Conservation (phyloP, 1,140 invertebrate species). For the Drosophila ambigua region DNA sequence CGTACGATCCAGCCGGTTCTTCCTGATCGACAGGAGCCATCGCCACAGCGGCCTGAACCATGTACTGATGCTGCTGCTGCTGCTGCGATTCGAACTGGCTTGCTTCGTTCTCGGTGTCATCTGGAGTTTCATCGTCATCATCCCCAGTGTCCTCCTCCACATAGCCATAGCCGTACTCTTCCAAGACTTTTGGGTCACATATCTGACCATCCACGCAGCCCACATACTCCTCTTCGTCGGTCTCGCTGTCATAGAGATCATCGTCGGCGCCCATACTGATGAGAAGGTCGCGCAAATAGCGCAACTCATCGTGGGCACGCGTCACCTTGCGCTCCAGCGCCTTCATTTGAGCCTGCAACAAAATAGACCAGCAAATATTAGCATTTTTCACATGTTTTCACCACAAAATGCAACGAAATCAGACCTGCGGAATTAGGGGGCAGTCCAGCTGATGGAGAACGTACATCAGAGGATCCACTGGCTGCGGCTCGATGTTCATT, state of each 20-base stretch:
- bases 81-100: too few species aligned
- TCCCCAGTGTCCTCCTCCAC: background rate
- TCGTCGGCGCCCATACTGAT: constrained; percentile 47
- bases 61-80: too few species aligned
- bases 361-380: background rate
- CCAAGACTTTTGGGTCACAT: background rate
- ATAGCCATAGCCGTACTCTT: background rate
- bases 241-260: constrained; percentile 58
- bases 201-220: constrained; percentile 23
- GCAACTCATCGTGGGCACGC: constrained; percentile 62
- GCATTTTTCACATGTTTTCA: background rate
- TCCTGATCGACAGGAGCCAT: background rate
- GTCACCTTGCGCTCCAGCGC: constrained; percentile 60
- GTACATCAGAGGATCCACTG: constrained; percentile 52
- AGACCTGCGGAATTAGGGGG: constrained; percentile 60
- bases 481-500: constrained; percentile 37
- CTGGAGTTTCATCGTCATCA: too few species aligned
- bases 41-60: too few species aligned
- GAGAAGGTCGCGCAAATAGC: constrained; percentile 51
- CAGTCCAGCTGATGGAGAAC: constrained; percentile 51
- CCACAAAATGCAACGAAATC: background rate
- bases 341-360: constrained; percentile 58
- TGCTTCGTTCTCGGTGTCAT: too few species aligned
- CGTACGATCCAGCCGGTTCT: background rate
- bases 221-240: constrained; percentile 57